These are phyloP conservation scores for Buceros bicornis DNA, from an alignment of 2,797 vertebrate species.

Conservation along the genomic window DNA sequence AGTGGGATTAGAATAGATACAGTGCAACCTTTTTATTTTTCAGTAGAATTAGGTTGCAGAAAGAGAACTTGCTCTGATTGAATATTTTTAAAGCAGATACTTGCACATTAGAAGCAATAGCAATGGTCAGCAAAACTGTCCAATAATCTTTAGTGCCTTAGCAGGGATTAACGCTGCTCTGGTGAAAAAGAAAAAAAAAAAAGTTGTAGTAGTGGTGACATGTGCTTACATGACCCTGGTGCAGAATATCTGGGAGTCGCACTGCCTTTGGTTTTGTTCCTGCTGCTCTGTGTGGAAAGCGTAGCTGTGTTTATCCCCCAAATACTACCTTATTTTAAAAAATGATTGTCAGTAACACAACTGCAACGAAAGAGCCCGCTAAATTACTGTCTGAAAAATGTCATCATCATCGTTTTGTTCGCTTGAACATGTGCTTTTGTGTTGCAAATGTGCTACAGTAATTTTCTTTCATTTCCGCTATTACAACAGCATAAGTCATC, in stretches of 20 bases:
- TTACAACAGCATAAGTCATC: not conserved
- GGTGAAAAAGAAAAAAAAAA: not conserved
- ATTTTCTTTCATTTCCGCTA: not conserved
- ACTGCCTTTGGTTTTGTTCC: not conserved
- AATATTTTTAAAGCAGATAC: not conserved
- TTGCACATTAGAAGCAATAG: not conserved
- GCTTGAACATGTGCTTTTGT: not conserved
- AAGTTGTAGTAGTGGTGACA: not conserved
- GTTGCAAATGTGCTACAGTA: not conserved
- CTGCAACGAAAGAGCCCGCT: accelerated
- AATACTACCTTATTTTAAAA: not conserved
- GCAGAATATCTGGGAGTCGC: not conserved
- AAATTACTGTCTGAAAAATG: not conserved
- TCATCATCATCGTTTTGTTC: not conserved
- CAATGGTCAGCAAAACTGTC: not conserved
- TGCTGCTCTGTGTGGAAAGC: not conserved
- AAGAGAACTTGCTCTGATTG: not conserved
- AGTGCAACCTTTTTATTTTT: not conserved
- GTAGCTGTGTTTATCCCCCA: not conserved
- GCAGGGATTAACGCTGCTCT: slow-evolving; percentile 1
- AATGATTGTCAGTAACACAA: not conserved
- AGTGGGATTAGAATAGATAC: not conserved
- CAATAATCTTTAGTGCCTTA: slow-evolving; percentile 6
- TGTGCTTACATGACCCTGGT: not conserved
- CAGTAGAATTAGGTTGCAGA: not conserved